phyloP scores from a whole-genome alignment of 2,797 vertebrate genomes.

The Acanthiza pusilla region DNA sequence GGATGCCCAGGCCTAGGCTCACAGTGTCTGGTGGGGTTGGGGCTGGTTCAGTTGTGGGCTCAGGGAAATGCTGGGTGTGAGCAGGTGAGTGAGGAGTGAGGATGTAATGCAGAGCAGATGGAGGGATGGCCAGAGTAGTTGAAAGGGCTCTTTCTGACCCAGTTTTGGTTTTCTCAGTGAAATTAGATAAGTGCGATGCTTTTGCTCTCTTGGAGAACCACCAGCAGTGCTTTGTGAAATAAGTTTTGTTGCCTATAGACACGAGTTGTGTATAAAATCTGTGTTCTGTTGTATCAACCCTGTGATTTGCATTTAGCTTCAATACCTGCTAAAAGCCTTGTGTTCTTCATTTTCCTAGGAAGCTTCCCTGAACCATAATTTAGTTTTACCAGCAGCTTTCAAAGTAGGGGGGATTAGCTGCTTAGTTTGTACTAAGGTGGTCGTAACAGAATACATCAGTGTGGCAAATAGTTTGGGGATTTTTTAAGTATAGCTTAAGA shows the following conservation, averaged over 20 bases:
- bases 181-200: background rate
- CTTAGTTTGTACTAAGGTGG: background rate
- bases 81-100: background rate
- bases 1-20: background rate
- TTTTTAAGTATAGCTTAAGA: background rate
- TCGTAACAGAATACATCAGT: background rate
- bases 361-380: background rate
- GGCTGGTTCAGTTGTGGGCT: background rate
- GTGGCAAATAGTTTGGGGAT: background rate
- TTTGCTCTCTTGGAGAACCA: background rate
- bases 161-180: slow-evolving; percentile 16
- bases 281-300: background rate
- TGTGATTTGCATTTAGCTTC: background rate
- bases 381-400: background rate
- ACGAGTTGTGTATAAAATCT: background rate
- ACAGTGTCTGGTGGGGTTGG: rapidly evolving
- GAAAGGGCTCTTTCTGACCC: background rate
- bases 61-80: background rate
- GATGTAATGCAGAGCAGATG: background rate
- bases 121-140: background rate
- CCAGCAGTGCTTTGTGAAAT: background rate
- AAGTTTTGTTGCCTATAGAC: background rate
- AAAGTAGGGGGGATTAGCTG: background rate
- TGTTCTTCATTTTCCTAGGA: background rate
- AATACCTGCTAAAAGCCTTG: background rate